phyloP scores from a whole-genome alignment of 2,797 vertebrate species.

The Vultur gryphus region DNA sequence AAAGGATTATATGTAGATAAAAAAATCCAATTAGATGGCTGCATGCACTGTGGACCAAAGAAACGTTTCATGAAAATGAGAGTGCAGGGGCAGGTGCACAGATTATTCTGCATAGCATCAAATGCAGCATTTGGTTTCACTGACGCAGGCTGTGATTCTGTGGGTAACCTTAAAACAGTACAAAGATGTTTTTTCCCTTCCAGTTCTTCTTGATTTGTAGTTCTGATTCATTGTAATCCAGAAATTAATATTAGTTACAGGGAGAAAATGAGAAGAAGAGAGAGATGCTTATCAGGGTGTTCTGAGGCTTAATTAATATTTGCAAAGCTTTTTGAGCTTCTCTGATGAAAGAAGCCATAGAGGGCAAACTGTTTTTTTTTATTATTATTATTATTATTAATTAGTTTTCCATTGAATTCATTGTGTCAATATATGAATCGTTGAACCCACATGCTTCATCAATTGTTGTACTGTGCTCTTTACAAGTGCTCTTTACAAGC shows the following conservation, averaged over 20 bases:
- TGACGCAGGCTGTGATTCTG: not conserved
- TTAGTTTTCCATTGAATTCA: conserved; percentile 36
- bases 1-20: not conserved
- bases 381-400: conserved; percentile 23
- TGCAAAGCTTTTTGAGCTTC: conserved; percentile 1
- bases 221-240: not conserved
- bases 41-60: not conserved
- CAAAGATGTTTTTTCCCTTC: not conserved
- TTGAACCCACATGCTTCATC: conserved; percentile 22
- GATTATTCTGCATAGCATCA: not conserved
- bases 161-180: not conserved
- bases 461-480: not conserved
- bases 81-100: not conserved
- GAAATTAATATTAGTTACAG: conserved; percentile 10
- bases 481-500: conserved; percentile 22
- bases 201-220: not conserved
- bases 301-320: conserved; percentile 50
- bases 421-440: not conserved
- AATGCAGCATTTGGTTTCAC: not conserved
- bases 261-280: not conserved
- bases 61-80: not conserved
- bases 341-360: conserved; percentile 21
- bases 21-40: not conserved
- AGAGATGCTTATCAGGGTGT: conserved; percentile 32
- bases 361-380: not conserved